Percentiles rank a stretch among this genome's conserved stretches.
phyloP scores from a whole-genome alignment of 2,113 vertebrate species.

The Tupaia chinensis region DNA sequence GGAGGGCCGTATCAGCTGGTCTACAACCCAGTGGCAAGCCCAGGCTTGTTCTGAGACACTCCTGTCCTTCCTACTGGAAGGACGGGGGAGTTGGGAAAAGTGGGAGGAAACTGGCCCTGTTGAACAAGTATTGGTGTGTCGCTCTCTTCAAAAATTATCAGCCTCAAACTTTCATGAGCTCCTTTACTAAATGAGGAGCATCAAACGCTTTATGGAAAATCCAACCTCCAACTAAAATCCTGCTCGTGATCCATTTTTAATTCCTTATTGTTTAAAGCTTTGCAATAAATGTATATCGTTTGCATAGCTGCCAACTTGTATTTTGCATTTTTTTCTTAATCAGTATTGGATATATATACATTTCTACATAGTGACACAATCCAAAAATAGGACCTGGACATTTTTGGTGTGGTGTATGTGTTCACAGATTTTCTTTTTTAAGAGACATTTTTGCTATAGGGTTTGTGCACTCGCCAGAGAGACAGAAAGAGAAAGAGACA shows the following conservation, averaged over 20 bases:
- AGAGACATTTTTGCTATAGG: background rate
- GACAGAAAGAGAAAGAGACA: no score
- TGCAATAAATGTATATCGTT: background rate
- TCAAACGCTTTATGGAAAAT: background rate
- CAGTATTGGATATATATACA: background rate
- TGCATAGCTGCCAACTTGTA: background rate
- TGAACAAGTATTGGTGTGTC: background rate
- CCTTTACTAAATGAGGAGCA: background rate
- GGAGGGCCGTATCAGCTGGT: conserved; percentile 57
- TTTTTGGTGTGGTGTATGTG: background rate
- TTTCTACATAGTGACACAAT: background rate
- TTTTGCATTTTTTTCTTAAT: background rate
- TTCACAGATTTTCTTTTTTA: background rate
- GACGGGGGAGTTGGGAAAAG: background rate
- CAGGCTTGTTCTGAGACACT: conserved; percentile 69
- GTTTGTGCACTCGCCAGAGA: no score
- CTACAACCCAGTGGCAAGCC: conserved; percentile 63
- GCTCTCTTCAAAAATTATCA: background rate
- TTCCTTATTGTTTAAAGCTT: conserved; percentile 26
- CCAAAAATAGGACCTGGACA: background rate
- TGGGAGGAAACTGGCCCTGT: conserved; percentile 22
- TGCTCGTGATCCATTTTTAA: background rate
- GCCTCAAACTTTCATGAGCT: background rate
- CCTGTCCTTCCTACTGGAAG: conserved; percentile 17
- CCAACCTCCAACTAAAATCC: background rate